Conservation (phyloP, 2,888 invertebrate species). For the Terebella lapidaria region DNA sequence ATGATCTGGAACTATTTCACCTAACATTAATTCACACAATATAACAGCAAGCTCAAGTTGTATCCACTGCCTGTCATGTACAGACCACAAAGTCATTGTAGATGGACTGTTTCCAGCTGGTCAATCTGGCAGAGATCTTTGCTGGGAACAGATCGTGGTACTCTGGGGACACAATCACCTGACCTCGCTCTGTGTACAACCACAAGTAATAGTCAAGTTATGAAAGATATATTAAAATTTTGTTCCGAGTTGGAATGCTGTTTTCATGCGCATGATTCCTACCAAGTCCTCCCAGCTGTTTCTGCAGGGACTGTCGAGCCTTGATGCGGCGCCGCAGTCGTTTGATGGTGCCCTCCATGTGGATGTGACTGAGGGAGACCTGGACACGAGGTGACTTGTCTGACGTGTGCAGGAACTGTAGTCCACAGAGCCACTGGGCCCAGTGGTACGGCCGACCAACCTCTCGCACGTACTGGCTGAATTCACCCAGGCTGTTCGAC, state of each 20-base stretch:
- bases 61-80: no score
- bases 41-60: no score
- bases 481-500: slow-evolving; percentile 49
- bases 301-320: slow-evolving; percentile 70
- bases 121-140: slow-evolving; percentile 55
- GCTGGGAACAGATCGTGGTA: slow-evolving; percentile 46
- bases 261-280: no score
- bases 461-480: slow-evolving; percentile 45
- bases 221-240: no score
- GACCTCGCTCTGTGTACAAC: slow-evolving; percentile 42
- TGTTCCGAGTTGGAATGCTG: no score
- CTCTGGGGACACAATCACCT: slow-evolving; percentile 35
- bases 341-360: slow-evolving; percentile 72
- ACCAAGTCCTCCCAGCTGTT: slow-evolving; percentile 68
- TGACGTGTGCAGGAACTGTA: slow-evolving; percentile 63
- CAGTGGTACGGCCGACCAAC: slow-evolving; percentile 79
- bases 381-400: slow-evolving; percentile 12
- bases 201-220: no score
- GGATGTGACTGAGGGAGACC: slow-evolving; percentile 57
- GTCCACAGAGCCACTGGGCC: slow-evolving; percentile 84
- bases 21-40: no score
- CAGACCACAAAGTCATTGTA: slow-evolving; percentile 65
- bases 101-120: slow-evolving; percentile 67
- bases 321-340: slow-evolving; percentile 70
- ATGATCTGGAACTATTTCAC: no score